Percentiles rank a stretch among this genome's conserved stretches.
Evolutionary conservation across 2,888 invertebrate genomes (phyloP).

Genomic region (Megastigmus dorsalis): DNA sequence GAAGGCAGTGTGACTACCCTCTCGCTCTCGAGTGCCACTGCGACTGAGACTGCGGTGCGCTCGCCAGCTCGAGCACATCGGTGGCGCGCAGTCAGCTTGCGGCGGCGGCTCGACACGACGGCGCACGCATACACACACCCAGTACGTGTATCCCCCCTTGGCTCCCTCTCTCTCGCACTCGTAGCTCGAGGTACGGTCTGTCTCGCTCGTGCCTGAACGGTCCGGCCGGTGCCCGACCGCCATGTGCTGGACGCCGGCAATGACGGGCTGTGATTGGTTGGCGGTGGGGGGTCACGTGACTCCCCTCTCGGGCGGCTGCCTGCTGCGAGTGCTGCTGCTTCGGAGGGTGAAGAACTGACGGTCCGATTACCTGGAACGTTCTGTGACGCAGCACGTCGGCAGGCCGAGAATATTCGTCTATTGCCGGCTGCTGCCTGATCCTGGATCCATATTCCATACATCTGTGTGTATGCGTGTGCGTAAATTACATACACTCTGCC

Average conservation of each 20-base stretch:
- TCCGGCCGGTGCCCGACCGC: slow-evolving; percentile 65
- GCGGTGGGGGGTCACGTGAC: slow-evolving; percentile 66
- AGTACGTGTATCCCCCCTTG: too few species aligned
- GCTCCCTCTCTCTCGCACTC: not conserved
- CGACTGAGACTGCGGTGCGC: slow-evolving; percentile 74
- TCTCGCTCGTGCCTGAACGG: not conserved
- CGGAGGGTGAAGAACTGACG: too few species aligned
- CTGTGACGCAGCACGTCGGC: not conserved
- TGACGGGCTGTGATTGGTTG: slow-evolving; percentile 63
- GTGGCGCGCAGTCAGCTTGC: slow-evolving; percentile 49
- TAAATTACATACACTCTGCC: too few species aligned
- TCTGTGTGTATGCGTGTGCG: not conserved
- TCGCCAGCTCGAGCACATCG: slow-evolving; percentile 50
- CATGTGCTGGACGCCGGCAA: slow-evolving; percentile 72
- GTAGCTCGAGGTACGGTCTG: not conserved
- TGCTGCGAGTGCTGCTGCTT: not conserved
- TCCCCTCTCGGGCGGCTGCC: not conserved
- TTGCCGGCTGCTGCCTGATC: not conserved
- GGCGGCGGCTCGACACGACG: slow-evolving; percentile 58
- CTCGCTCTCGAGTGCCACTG: slow-evolving; percentile 71
- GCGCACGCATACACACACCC: too few species aligned
- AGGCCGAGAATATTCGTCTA: slow-evolving; percentile 9
- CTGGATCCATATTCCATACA: too few species aligned
- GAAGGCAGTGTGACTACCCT: slow-evolving; percentile 72
- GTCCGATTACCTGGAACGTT: not conserved